Evolutionary conservation across 2,113 vertebrate species (phyloP).

Genomic region (Nothobranchius kuhntae): DNA sequence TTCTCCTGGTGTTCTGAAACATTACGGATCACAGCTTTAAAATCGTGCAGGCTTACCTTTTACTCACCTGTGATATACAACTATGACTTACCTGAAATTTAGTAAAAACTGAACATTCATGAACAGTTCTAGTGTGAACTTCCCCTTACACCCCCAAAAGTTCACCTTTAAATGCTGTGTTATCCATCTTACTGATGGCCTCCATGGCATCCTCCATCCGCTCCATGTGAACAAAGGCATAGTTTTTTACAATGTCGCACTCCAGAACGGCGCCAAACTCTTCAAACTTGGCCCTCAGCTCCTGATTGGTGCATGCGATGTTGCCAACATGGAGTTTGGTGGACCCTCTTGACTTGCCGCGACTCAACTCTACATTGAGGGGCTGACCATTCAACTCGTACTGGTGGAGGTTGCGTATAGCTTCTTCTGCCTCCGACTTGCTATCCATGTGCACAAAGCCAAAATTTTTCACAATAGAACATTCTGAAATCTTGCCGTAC

Average conservation of each 20-base stretch:
- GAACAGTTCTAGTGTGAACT: conserved; percentile 8
- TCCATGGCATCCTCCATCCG: conserved; percentile 93
- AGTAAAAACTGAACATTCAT: conserved; percentile 26
- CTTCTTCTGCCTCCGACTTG: conserved; percentile 88
- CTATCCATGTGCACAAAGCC: conserved; percentile 97
- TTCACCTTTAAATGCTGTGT: conserved; percentile 95
- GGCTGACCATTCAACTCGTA: conserved; percentile 92
- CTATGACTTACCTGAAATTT: conserved; percentile 48
- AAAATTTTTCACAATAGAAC: conserved; percentile 96
- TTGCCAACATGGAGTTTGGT: conserved; percentile 96
- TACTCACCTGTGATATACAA: conserved; percentile 54
- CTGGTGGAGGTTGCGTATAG: conserved; percentile 92
- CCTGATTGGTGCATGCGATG: conserved; percentile 90
- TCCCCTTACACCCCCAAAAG: conserved; percentile 45
- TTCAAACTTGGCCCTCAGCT: conserved; percentile 93
- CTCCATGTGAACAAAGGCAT: conserved; percentile 98
- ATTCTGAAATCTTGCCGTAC: conserved; percentile 94
- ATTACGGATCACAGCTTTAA: conserved; percentile 71
- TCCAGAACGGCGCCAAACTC: conserved; percentile 92
- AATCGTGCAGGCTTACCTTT: conserved; percentile 1
- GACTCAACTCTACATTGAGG: conserved; percentile 94
- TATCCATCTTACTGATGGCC: conserved; percentile 92
- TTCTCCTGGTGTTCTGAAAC: background rate
- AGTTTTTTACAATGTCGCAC: conserved; percentile 97
- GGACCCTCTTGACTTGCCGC: conserved; percentile 89